phyloP scores from a whole-genome alignment of 2,888 invertebrate genomes.

The Acanthosepion pharaonis region DNA sequence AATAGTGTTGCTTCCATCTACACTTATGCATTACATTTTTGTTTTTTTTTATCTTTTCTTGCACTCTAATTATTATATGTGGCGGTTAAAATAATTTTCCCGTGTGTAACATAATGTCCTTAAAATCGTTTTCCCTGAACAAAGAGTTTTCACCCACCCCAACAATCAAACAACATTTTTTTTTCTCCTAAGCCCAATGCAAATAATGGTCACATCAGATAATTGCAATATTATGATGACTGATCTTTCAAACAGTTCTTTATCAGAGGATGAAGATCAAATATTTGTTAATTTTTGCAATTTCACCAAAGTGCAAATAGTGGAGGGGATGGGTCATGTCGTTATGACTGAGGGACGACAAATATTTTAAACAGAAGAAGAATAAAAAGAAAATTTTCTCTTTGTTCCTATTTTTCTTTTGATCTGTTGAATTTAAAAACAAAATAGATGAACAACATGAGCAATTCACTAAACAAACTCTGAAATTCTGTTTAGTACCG shows the following conservation, averaged over 20 bases:
- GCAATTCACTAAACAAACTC: neutral
- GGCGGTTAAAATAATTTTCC: neutral
- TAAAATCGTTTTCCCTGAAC: neutral
- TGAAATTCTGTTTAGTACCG: neutral
- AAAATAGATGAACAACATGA: neutral
- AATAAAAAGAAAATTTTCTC: neutral
- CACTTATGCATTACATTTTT: neutral
- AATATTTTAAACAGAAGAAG: neutral
- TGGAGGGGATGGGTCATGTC: neutral
- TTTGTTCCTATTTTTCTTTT: neutral
- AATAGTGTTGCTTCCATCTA: neutral
- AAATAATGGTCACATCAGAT: neutral
- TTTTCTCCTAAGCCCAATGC: neutral
- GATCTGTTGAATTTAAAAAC: neutral
- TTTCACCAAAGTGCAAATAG: neutral
- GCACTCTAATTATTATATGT: neutral
- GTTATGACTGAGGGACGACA: neutral
- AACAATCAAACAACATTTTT: neutral
- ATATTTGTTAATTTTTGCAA: conserved; percentile 21
- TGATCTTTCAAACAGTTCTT: neutral
- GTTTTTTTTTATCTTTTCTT: neutral
- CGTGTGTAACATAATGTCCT: neutral
- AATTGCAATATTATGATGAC: neutral
- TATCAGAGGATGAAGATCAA: conserved; percentile 21
- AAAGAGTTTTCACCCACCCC: neutral